Percentiles rank a stretch among this genome's conserved stretches.
Evolutionary conservation across 2,888 invertebrate species (phyloP).

Genomic region (Synergus japonicus): DNA sequence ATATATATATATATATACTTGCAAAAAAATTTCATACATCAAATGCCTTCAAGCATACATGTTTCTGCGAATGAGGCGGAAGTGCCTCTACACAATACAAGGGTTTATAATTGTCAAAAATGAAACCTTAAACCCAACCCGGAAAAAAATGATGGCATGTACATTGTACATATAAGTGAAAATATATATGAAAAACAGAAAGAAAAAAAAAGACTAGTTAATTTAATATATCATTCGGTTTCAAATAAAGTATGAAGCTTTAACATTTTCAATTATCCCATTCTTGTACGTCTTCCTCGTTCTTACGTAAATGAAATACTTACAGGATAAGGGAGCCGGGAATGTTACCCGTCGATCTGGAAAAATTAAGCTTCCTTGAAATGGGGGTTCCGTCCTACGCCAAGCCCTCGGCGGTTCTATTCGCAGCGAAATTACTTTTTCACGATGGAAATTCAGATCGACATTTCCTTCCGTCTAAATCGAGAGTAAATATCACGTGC

Average conservation of each 20-base stretch:
- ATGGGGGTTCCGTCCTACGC: constrained; percentile 14
- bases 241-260: neutral
- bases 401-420: constrained; percentile 29
- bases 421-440: constrained; percentile 37
- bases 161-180: neutral
- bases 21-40: constrained; percentile 3
- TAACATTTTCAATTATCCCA: neutral
- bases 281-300: neutral
- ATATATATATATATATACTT: neutral
- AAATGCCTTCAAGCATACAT: neutral
- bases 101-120: neutral
- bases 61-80: neutral
- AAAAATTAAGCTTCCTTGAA: constrained; percentile 35
- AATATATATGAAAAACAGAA: no score
- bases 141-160: neutral
- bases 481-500: constrained; percentile 50
- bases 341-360: constrained; percentile 7
- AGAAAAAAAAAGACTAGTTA: neutral
- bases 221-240: neutral
- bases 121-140: neutral
- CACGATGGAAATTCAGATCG: constrained; percentile 37
- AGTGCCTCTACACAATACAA: neutral
- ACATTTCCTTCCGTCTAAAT: constrained; percentile 45
- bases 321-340: neutral
- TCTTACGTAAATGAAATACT: constrained; percentile 9